These are phyloP conservation scores for Drosophila azteca DNA, from an alignment of 1,140 invertebrate genomes.

Conservation along the genomic window DNA sequence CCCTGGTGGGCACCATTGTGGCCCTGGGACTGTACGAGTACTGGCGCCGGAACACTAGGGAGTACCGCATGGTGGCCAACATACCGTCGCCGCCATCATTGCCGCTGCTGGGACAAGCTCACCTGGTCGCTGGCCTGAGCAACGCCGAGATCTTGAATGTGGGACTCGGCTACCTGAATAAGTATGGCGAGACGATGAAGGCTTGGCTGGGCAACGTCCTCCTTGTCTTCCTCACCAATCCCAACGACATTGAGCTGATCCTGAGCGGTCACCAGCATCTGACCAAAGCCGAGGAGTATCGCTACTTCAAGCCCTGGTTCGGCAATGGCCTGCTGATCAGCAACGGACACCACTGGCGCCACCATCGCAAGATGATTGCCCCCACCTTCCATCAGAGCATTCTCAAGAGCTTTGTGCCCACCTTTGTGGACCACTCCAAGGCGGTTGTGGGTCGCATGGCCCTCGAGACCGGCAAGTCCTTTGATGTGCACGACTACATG, in stretches of 20 bases:
- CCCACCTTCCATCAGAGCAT: slow-evolving; percentile 97
- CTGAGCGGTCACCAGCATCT: slow-evolving; percentile 90
- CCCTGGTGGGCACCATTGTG: slow-evolving; percentile 61
- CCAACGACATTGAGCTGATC: slow-evolving; percentile 89
- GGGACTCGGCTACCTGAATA: slow-evolving; percentile 83
- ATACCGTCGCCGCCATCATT: slow-evolving; percentile 84
- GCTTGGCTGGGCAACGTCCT: slow-evolving; percentile 88
- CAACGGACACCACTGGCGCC: slow-evolving; percentile 92
- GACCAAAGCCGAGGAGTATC: slow-evolving; percentile 91
- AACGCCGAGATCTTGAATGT: slow-evolving; percentile 85
- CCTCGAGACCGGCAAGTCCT: slow-evolving; percentile 87
- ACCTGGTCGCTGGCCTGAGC: slow-evolving; percentile 84
- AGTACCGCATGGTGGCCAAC: slow-evolving; percentile 84
- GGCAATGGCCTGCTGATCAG: slow-evolving; percentile 94
- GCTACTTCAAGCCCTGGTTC: slow-evolving; percentile 95
- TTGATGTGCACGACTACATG: slow-evolving; percentile 93
- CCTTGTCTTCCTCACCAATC: slow-evolving; percentile 87
- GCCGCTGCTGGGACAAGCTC: slow-evolving; percentile 87
- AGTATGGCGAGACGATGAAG: slow-evolving; percentile 86
- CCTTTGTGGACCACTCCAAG: slow-evolving; percentile 93
- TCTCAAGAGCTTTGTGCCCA: slow-evolving; percentile 93
- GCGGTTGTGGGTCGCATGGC: slow-evolving; percentile 88
- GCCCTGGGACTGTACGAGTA: slow-evolving; percentile 69
- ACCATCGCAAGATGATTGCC: slow-evolving; percentile 94
- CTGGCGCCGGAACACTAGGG: slow-evolving; percentile 70